phyloP scores from a whole-genome alignment of 2,113 vertebrate species.

The Atherinomorus stipes region DNA sequence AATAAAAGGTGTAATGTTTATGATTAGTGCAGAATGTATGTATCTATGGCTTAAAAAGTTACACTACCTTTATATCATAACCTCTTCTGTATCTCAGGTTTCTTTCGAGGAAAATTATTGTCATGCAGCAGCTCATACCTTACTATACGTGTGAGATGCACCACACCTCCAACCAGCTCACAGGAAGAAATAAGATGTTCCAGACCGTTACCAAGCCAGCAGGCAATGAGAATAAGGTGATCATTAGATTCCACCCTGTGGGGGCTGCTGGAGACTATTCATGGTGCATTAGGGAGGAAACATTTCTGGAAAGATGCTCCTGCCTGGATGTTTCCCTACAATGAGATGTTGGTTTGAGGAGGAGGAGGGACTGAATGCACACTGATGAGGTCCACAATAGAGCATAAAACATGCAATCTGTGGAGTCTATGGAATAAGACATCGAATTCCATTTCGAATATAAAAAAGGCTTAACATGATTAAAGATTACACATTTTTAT shows the following conservation, averaged over 20 bases:
- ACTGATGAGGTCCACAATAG: too few relatives aligned
- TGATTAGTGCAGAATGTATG: constrained; percentile 27
- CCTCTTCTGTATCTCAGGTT: constrained; percentile 22
- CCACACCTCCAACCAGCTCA: constrained; percentile 40
- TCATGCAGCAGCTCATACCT: constrained; percentile 1
- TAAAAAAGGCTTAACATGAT: too few relatives aligned
- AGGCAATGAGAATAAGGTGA: constrained; percentile 36
- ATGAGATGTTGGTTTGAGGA: constrained; percentile 20
- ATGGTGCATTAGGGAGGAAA: constrained; percentile 54
- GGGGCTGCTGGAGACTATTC: constrained; percentile 35
- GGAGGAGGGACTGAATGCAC: not conserved
- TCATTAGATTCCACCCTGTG: constrained; percentile 56
- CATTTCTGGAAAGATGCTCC: constrained; percentile 37
- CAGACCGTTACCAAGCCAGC: constrained; percentile 47
- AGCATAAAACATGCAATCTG: too few relatives aligned
- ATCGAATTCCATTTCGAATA: too few relatives aligned
- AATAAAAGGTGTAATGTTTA: constrained; percentile 9
- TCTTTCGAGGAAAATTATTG: not conserved
- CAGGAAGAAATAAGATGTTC: constrained; percentile 57
- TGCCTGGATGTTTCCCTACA: constrained; percentile 16
- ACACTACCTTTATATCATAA: constrained; percentile 41
- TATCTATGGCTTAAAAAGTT: not conserved
- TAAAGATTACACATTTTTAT: too few relatives aligned
- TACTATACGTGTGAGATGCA: constrained; percentile 34
- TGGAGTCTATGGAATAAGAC: too few relatives aligned